phyloP scores from a whole-genome alignment of 2,113 vertebrate genomes.

The Syngnathus scovelli region DNA sequence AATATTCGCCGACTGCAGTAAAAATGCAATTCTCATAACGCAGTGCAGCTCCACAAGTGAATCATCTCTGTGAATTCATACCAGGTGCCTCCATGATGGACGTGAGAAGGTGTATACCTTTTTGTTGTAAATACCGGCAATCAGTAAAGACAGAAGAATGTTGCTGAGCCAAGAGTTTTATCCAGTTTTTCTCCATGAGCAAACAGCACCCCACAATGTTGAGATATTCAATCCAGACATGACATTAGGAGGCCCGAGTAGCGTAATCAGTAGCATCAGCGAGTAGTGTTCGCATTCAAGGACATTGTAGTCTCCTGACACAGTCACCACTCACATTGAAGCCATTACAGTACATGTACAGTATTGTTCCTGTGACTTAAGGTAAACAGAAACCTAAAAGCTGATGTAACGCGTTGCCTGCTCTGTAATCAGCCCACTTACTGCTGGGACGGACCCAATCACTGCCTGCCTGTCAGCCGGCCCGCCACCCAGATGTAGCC shows the following conservation, averaged over 20 bases:
- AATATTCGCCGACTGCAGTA: not conserved
- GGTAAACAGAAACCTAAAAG: conserved; percentile 62
- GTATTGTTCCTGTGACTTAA: conserved; percentile 46
- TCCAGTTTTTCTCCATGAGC: conserved; percentile 31
- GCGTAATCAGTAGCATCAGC: conserved; percentile 61
- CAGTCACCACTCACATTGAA: conserved; percentile 47
- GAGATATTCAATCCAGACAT: conserved; percentile 32
- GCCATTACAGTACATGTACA: conserved; percentile 25
- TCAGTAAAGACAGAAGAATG: conserved; percentile 47
- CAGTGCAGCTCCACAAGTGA: not conserved
- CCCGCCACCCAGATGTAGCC: conserved; percentile 62
- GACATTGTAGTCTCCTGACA: conserved; percentile 39
- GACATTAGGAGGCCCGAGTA: conserved; percentile 39
- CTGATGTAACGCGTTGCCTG: conserved; percentile 53
- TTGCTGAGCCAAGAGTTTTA: conserved; percentile 19
- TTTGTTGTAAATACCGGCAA: conserved; percentile 43
- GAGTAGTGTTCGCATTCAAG: conserved; percentile 61
- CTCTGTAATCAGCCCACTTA: conserved; percentile 62
- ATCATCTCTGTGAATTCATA: conserved; percentile 21
- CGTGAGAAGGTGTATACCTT: conserved; percentile 4
- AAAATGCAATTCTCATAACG: not conserved
- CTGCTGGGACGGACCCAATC: conserved; percentile 59
- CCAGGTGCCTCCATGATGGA: conserved; percentile 32
- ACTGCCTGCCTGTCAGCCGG: conserved; percentile 49
- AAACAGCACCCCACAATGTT: conserved; percentile 23